Conservation (phyloP, 1,140 invertebrate genomes). For the Drosophila serrata region DNA sequence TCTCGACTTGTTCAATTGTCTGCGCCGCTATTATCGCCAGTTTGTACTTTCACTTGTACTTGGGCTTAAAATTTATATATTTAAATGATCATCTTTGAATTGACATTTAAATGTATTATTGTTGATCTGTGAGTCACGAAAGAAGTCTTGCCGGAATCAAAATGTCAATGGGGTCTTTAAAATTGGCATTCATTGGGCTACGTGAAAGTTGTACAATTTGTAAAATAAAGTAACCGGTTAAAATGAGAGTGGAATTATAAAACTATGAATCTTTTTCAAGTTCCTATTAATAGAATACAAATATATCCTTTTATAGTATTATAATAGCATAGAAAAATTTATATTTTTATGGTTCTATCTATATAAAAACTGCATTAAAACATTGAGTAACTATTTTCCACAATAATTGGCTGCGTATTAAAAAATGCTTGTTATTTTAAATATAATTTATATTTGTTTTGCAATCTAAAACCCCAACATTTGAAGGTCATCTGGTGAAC, state of each 20-base stretch:
- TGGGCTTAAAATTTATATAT: conserved; percentile 41
- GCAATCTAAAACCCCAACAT: background rate
- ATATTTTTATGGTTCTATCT: background rate
- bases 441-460: background rate
- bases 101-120: conserved; percentile 73
- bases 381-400: background rate
- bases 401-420: background rate
- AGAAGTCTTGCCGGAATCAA: conserved; percentile 6
- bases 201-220: conserved; percentile 12
- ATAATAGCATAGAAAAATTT: too few species aligned
- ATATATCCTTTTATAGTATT: too few species aligned
- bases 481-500: background rate
- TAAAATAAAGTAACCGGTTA: background rate
- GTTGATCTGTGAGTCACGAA: conserved; percentile 46
- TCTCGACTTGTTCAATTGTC: conserved; percentile 71
- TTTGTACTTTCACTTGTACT: conserved; percentile 65
- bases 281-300: too few species aligned
- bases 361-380: background rate
- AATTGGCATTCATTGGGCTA: background rate
- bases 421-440: too few species aligned
- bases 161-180: conserved; percentile 27
- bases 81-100: conserved; percentile 73
- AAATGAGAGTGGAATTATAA: background rate
- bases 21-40: conserved; percentile 12
- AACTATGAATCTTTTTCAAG: too few species aligned